These are phyloP conservation scores for Corythucha ciliata DNA, from an alignment of 2,888 invertebrate species.

Conservation along the genomic window DNA sequence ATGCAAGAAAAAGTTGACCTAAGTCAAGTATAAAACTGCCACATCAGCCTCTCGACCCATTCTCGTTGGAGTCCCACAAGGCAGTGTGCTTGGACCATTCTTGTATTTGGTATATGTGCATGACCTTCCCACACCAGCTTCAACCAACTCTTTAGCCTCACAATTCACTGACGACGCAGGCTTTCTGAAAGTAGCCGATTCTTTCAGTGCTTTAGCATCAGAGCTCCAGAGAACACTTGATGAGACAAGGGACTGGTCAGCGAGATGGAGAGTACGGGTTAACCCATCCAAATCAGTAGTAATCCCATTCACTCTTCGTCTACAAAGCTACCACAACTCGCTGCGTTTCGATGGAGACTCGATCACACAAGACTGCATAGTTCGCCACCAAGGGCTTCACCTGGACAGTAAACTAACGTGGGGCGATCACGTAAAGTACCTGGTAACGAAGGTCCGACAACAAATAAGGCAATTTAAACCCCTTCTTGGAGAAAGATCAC, in stretches of 20 bases:
- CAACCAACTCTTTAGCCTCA: no score
- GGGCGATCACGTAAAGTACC: not conserved
- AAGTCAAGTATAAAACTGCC: not conserved
- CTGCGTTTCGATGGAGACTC: not conserved
- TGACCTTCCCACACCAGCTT: no score
- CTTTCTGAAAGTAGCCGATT: no score
- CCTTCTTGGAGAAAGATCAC: not conserved
- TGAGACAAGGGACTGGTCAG: not conserved
- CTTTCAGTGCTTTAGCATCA: no score
- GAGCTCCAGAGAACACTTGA: no score
- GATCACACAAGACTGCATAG: not conserved
- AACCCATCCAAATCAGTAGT: not conserved
- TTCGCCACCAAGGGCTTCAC: not conserved
- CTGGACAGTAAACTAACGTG: not conserved
- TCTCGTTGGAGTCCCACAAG: constrained; percentile 2
- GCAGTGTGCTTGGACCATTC: not conserved
- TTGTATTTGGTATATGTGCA: not conserved
- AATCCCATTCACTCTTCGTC: not conserved
- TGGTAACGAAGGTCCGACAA: not conserved
- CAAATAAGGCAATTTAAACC: not conserved
- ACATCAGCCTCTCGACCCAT: not conserved
- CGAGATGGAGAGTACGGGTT: not conserved
- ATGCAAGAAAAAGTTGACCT: no score
- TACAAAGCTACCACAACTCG: not conserved
- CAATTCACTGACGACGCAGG: no score